Percentiles rank a stretch among this genome's conserved stretches.
phyloP scores from a whole-genome alignment of 2,797 vertebrate genomes.

The Phalloptychus januarius region DNA sequence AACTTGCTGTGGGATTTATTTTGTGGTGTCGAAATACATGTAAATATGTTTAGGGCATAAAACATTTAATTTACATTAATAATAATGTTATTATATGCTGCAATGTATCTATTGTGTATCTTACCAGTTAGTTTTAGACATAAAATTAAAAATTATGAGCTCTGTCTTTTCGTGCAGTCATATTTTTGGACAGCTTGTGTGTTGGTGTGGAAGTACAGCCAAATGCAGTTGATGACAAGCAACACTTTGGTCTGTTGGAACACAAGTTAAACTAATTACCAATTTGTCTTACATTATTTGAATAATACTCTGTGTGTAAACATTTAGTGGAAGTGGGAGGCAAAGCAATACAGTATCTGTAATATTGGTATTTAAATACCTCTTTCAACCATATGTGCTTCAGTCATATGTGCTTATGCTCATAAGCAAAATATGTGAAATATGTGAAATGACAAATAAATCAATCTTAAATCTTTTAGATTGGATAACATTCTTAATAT shows the following conservation, averaged over 20 bases:
- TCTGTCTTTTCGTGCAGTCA: neutral
- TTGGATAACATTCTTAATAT: neutral
- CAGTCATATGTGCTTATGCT: too few relatives aligned
- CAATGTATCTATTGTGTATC: too few relatives aligned
- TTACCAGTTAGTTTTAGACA: neutral
- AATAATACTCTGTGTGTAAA: neutral
- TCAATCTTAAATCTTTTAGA: neutral
- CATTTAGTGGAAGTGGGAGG: neutral
- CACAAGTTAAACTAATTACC: neutral
- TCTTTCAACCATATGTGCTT: too few relatives aligned
- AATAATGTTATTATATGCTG: too few relatives aligned
- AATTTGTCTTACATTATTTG: neutral
- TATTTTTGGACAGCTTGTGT: neutral
- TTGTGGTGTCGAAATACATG: neutral
- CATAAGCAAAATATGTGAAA: too few relatives aligned
- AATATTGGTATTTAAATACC: neutral
- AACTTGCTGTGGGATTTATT: neutral
- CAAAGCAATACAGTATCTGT: neutral
- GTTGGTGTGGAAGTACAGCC: neutral
- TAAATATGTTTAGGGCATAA: neutral
- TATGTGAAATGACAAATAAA: neutral
- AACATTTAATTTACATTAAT: too few relatives aligned
- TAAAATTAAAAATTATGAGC: neutral
- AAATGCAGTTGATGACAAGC: neutral
- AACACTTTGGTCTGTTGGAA: neutral